Evolutionary conservation across 2,113 vertebrate genomes (phyloP).

Genomic region (Ranitomeya imitator): DNA sequence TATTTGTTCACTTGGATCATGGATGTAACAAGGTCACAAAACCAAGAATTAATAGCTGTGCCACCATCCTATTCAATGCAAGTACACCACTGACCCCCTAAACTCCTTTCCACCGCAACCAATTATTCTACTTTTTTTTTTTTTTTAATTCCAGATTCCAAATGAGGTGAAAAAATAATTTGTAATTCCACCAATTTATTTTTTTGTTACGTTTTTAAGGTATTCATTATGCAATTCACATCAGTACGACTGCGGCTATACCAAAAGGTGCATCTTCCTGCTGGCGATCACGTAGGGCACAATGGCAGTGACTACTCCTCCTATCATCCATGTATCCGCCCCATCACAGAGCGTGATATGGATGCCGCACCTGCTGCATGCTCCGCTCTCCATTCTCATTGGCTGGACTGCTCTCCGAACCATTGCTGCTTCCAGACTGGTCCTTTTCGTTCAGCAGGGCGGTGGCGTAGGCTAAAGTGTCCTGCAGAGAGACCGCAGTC

Average conservation of each 20-base stretch:
- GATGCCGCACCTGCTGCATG: constrained; percentile 84
- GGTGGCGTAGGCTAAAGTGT: constrained; percentile 94
- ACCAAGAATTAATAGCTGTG: not conserved
- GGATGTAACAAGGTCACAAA: not conserved
- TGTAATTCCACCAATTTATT: too few relatives aligned
- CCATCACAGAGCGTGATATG: not conserved
- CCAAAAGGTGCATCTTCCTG: too few relatives aligned
- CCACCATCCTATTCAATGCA: not conserved
- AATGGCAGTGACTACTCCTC: not conserved
- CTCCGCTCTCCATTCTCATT: constrained; percentile 91
- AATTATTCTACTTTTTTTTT: too few relatives aligned
- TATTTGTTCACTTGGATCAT: too few relatives aligned
- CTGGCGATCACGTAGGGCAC: too few relatives aligned
- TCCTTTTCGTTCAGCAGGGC: constrained; percentile 97
- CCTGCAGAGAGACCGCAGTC: constrained; percentile 70
- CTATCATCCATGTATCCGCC: not conserved
- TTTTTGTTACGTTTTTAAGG: too few relatives aligned
- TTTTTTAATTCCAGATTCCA: too few relatives aligned
- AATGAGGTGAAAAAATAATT: too few relatives aligned
- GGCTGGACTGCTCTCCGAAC: constrained; percentile 94
- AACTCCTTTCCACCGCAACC: too few relatives aligned
- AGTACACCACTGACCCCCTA: not conserved
- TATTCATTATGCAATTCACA: too few relatives aligned
- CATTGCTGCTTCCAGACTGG: constrained; percentile 97
- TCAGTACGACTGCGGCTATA: too few relatives aligned